Base-by-base conservation (phyloP, 1,140 invertebrate species). In the Zaprionus tsacasi region DNA sequence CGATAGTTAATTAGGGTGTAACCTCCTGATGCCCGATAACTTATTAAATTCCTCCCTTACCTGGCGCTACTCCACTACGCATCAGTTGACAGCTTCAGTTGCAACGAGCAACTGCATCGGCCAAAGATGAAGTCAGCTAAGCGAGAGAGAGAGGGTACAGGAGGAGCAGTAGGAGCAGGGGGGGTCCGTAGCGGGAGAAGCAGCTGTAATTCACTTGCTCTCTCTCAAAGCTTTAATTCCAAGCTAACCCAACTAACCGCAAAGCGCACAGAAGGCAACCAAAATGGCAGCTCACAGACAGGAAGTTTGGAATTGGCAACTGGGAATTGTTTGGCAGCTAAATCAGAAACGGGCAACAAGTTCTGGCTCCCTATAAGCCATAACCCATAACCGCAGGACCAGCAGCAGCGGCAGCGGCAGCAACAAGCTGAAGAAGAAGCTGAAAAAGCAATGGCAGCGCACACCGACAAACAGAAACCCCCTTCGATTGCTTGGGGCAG, bases 321-420 rank as follows among this genome's bases (percentile, higher is more conserved):
- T 45, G 40, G n/a, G n/a, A 45, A 17, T 15, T 45, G 40, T 45
- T 45, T 15, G 40, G 6, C 40, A 21, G 76, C 73, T 60, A 63
- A 76, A 70, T 67, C 65, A 57, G 63, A 57, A 76, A 25, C 61
- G 65, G 71, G 70, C 60, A 76, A 63, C 70, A 79, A 64, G 61
- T 58, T 25, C 17, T 25, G n/a, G n/a, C 15, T 17, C 13, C n/a
- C 17, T 27, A 12, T 48, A 54, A 72, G 67, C 81, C 82, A 78
- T 76, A 82, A 82, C 80, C 81, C 76, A 86, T 78, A 85, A 81
- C 80, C 87, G 86, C 76, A 85, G 86, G 67, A 83, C 54, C 61
- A 77, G 50, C 76, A 61, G 65, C 27, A 48, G 78, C 55, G 64
- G 73, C 45, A 75, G 38, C n/a, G 38, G n/a, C 40, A 25, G 52